Evolutionary conservation across 2,113 vertebrate genomes (phyloP).

Genomic region (Heptranchias perlo): DNA sequence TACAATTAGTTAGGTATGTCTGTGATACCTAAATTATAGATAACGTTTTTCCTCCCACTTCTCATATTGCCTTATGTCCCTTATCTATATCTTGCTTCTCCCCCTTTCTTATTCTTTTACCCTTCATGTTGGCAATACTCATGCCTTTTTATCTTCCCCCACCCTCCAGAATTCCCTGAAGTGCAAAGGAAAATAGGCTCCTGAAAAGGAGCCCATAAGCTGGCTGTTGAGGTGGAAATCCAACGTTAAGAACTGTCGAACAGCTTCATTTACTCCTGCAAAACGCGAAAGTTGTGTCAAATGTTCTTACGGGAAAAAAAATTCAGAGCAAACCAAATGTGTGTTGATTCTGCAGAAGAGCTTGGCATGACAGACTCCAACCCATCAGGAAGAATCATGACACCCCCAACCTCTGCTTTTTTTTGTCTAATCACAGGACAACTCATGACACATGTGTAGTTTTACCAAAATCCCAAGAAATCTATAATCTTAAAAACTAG

Average conservation of each 20-base stretch:
- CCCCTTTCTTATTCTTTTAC: not conserved
- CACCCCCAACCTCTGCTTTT: not conserved
- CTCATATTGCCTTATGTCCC: too few species aligned
- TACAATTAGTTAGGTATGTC: not conserved
- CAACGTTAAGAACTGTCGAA: not conserved
- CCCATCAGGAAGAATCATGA: not conserved
- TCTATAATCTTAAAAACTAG: not conserved
- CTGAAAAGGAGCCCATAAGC: not conserved
- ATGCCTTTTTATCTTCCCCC: not conserved
- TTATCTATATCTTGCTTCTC: not conserved
- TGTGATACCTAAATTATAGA: not conserved
- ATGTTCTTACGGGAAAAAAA: not conserved
- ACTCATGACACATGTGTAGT: too few species aligned
- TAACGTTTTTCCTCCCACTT: not conserved
- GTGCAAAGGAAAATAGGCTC: not conserved
- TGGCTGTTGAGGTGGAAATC: not conserved
- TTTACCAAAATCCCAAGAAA: too few species aligned
- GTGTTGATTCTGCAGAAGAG: not conserved
- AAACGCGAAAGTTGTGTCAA: not conserved
- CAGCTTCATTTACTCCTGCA: not conserved
- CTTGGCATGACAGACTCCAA: not conserved
- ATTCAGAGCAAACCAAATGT: too few species aligned
- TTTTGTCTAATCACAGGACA: too few species aligned
- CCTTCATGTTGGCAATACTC: too few species aligned
- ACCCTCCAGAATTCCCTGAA: not conserved